Evolutionary conservation across 2,797 vertebrate genomes (phyloP), one percentile per base, ranked within the genome.

Genomic region (Neoniphon sammara): DNA sequence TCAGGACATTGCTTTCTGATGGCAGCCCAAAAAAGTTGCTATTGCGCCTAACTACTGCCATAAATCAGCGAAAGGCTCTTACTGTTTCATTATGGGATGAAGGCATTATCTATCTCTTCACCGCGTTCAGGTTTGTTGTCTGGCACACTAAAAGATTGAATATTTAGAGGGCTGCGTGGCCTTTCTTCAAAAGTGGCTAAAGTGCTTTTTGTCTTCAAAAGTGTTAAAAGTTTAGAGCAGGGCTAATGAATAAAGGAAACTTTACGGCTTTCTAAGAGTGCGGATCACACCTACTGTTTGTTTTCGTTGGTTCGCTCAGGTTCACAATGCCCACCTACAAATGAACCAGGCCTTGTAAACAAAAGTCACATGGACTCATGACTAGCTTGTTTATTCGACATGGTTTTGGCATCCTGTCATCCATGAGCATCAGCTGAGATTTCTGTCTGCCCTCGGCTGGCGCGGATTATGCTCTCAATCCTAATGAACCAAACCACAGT

Each of bases 61-160:
- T 86, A 76, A 87, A 90, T 91, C 84, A 89, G 56, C n/a, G 42
- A 53, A 84, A 84, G 76, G 79, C 84, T 89, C 87, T 86, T 83
- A 81, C 3, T 21, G 42, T 87, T 86, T 76, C 63, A 81, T 85
- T 83, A 78, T 58, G 30, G 46, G 76, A 72, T 55, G 34, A 34
- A 36, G 47, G 63, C 59, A 73, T 85, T 85, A 85, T 83, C 69
- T 39, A 75, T 87, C 65, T 82, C 73, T 85, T 80, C 72, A 59
- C 72, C 70, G 46, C 62, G 55, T 59, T 66, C 61, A 72, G 68
- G 66, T 69, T 73, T 68, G 70, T 83, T 84, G 56, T 66, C 66
- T 42, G 36, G 42, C 17, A 49, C 53, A 58, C 44, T 78, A 63
- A 63, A 75, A 69, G 44, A 65, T 54, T 47, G 5, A 70, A 71